Base-by-base conservation (phyloP, 53 echinoderm and acorn worm genomes). In the Hippasteria phrygiana region DNA sequence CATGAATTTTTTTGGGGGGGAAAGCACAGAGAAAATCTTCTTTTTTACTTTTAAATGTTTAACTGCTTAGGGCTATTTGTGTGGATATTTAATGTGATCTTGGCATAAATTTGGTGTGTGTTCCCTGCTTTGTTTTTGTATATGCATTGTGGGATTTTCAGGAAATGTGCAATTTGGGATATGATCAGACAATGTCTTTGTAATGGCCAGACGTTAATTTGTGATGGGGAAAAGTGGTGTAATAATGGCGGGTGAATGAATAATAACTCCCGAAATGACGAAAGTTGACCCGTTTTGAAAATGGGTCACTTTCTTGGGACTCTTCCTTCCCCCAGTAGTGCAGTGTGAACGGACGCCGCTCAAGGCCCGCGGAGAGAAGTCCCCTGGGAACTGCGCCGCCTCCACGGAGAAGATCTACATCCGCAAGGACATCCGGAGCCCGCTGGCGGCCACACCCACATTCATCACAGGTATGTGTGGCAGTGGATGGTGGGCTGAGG, bases 301-400 rank as follows among this genome's bases (percentile, higher is more conserved):
- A 50, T 69, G 70, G 85, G 85, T 85, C 85, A 85, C 85, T 85
- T 85, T 85, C 70, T 85, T 71, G 85, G 85, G 85, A 85, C 85
- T 90, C 89, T 71, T 89, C 87, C 83, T 56, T 85, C 92, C 88
- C 89, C 92, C 95, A 99, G 99, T 96, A 93, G 99, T 99, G 88
- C 99, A 99, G 94, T 99, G 99, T 90, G 99, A 99, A 93, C 91
- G 99, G 71, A 96, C 99, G 56, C 99, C 99, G 12, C 89, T 99
- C 78, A 99, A 99, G 87, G 88, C 96, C 36, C 93, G 94, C 56
- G 87, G 91, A 38, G 99, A 99, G 69, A 99, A 94, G 96, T 93
- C 94, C 3, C 93, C 96, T 28, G 96, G 99, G 27, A 99, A 99
- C 93, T 95, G 95, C 55, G 93, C 93, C 27, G 99, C 96, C 20